phyloP scores from a whole-genome alignment of 2,797 vertebrate genomes.

The Euthynnus affinis region DNA sequence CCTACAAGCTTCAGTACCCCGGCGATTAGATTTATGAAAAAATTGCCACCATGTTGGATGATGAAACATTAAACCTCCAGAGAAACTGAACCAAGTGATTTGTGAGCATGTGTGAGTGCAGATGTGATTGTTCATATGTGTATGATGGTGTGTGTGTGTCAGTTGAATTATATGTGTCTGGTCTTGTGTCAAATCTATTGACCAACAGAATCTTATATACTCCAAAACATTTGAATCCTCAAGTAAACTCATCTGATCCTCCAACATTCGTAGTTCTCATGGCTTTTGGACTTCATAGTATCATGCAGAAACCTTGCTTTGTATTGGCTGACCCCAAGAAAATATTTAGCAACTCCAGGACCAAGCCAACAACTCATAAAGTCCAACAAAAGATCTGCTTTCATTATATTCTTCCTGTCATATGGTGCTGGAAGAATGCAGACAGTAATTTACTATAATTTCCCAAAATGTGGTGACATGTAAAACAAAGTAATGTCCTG shows the following conservation, averaged over 20 bases:
- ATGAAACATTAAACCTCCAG: slow-evolving; percentile 54
- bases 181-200: slow-evolving; percentile 8
- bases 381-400: too few relatives aligned
- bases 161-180: not conserved
- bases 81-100: slow-evolving; percentile 23
- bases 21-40: slow-evolving; percentile 46
- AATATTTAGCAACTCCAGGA: not conserved
- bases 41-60: slow-evolving; percentile 46
- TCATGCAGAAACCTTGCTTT: not conserved
- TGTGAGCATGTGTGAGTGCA: not conserved
- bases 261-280: not conserved
- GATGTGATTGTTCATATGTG: not conserved
- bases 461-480: not conserved
- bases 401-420: not conserved
- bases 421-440: not conserved
- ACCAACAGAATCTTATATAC: slow-evolving; percentile 4
- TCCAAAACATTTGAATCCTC: slow-evolving; percentile 3
- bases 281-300: not conserved
- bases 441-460: not conserved
- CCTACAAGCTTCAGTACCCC: slow-evolving; percentile 24
- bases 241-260: not conserved
- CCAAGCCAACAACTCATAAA: not conserved
- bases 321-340: not conserved
- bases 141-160: not conserved
- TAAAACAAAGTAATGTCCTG: not conserved